Base-by-base conservation (phyloP, 2,888 invertebrate genomes). In the Sphaerophoria rueppellii region DNA sequence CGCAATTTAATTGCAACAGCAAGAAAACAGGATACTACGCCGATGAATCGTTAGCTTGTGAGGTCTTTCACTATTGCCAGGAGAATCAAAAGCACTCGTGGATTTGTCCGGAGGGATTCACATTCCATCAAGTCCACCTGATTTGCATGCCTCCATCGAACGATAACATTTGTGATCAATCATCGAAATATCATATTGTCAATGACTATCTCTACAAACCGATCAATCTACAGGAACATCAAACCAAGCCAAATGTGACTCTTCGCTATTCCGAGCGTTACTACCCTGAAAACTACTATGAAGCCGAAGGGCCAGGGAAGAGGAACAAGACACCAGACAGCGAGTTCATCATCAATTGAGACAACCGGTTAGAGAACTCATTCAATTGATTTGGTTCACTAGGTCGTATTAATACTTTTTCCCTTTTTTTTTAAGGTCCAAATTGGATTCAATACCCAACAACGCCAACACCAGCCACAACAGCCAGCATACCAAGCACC, bases 51-150 rank as follows among this genome's bases (percentile, higher is more conserved):
- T 93, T 98, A 34, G 95, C 95, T 89, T 98, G 98, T 89, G 97
- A 98, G 92, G 97, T 98, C 50, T 98, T 98, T 94, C 98, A 98
- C 90, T 98, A 98, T 91, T 98, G 98, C 90, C 97, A 97, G 90
- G 97, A 97, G 88, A 96, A 95, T 88, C 96, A 96, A 50, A 95
- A 95, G 89, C 97, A 98, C 91, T 97, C 97, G 2, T 98, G 98
- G 97, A 95, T 98, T 89, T 98, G 98, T 89, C 98, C 98, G 0
- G 96, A 97, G 89, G 97, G 97, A 73, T 97, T 98, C 69, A 91
- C 90, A 11, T 92, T 92, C 88, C 92, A 92, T 70, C 93, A 97
- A 95, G 97, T 98, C 12, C 98, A 98, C 90, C 92, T 98, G 86
- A 98, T 98, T 91, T 98, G 98, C 92, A 97, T 98, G 96, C 97